Evolutionary conservation across 2,888 invertebrate species (phyloP), one percentile per base, ranked within the genome.

Genomic region (Creontiades dilutus): DNA sequence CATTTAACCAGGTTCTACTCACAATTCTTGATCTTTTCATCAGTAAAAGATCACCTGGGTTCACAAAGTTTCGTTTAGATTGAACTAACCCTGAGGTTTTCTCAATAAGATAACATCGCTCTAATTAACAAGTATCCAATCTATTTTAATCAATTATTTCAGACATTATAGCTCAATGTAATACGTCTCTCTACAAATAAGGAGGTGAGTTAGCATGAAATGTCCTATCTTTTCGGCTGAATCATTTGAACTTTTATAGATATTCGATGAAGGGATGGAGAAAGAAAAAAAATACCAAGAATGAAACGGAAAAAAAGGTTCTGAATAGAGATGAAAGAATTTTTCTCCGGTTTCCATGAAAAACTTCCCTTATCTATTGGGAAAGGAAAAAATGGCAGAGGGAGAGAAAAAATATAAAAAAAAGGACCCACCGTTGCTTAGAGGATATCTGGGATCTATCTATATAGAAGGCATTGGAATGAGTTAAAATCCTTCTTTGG

Each of bases 321-420:
- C 11, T 68, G 68, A 68, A 68, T 68, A 23, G 23, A 23, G 68
- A 68, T 68, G 68, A 23, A 68, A 23, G 68, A 68, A 68, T 68
- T 68, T 68, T 68, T 23, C 19, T 68, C 68, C 13, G 68, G 68
- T 68, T 68, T 68, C 68, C 23, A 68, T 23, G 68, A 68, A 68
- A 68, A 68, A 68, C 68, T 68, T 23, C 68, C 68, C 68, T 68
- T 68, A 68, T 68, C 68, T 68, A 68, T 23, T 23, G 23, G 19
- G 16, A 19, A 9, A 68, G 68, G 23, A 12, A 19, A 23, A n/a
- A 61, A 19, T 61, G 61, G 9, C n/a, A 61, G n/a, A 12, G 57
- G n/a, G 11, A 68, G 12, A 61, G 9, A n/a, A 23, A 19, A 19
- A 68, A 68, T 12, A 68, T n/a, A n/a, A n/a, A n/a, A n/a, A n/a